Evolutionary conservation across 2,888 invertebrate genomes (phyloP), one percentile per base, ranked within the genome.

Genomic region (Bombylius discolor): DNA sequence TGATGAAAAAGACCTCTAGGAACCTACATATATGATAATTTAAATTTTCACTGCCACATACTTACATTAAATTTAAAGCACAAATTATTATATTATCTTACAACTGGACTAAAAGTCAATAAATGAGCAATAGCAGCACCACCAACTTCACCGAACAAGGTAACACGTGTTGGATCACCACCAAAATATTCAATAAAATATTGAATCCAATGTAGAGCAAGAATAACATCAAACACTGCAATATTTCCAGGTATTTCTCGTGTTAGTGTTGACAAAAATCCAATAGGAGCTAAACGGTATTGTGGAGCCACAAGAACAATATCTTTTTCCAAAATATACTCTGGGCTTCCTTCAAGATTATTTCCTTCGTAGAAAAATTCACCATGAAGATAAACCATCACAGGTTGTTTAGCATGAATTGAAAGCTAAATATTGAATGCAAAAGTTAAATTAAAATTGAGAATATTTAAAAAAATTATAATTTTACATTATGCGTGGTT

Each of bases 141-240:
- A 3, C 79, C 77, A 60, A 78, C 78, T 62, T 80, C 78, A 0
- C 79, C 80, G 44, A 77, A 74, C 12, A 79, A 65, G 0, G 79
- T 79, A 0, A 80, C 71, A 33, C 65, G 67, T 12, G 60, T 59
- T 1, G 76, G 68, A 65, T 79, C 75, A 1, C 80, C 80, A 11
- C 79, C 78, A 60, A 80, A 80, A 56, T 68, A 61, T 36, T 64
- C 62, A n/a, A 79, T 77, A 31, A 70, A 70, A 61, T 78, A 70
- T 51, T 75, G 70, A 31, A 78, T 69, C 76, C 76, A 80, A 52
- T 76, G 66, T 51, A 80, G 64, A 0, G 78, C 78, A 53, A 76
- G 59, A 44, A 77, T 68, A 42, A 77, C 72, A 61, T 80, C 80
- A 51, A 78, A 66, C 7, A 80, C 69, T 1, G 78, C 80, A 55